Evolutionary conservation across 2,113 vertebrate genomes (phyloP).

Genomic region (Caretta caretta): DNA sequence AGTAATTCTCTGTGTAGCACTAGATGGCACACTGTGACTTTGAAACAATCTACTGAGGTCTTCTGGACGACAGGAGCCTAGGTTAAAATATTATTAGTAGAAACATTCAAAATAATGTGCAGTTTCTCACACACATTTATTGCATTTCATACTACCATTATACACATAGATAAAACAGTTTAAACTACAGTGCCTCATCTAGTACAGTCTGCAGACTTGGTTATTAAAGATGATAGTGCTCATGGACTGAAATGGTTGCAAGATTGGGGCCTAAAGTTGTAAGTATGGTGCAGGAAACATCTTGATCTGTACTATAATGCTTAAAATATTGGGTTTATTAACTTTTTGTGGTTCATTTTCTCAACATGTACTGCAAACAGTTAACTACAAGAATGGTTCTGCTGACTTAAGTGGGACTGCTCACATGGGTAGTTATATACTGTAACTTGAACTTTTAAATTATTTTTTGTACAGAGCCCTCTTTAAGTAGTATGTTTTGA

Average conservation of each 20-base stretch:
- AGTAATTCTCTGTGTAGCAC: slow-evolving; percentile 44
- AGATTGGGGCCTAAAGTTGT: not conserved
- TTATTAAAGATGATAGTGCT: slow-evolving; percentile 16
- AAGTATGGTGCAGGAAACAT: not conserved
- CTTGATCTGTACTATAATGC: fast-evolving
- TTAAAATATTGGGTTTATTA: not conserved
- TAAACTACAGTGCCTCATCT: not conserved
- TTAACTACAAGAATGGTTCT: not conserved
- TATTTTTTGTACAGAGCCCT: not conserved
- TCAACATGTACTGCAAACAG: not conserved
- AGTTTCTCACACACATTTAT: not conserved
- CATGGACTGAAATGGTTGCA: not conserved
- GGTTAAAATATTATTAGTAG: not conserved
- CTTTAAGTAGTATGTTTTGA: not conserved
- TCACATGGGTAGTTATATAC: not conserved
- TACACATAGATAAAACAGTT: not conserved
- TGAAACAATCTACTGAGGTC: not conserved
- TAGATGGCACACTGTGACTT: slow-evolving; percentile 78
- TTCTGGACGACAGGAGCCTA: not conserved
- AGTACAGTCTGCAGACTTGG: not conserved
- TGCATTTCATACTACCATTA: not conserved
- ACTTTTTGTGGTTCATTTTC: not conserved
- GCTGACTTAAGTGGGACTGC: not conserved
- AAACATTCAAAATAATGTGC: not conserved
- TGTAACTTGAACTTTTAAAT: not conserved